Base-by-base conservation (phyloP, 2,888 invertebrate genomes). In the Leptinotarsa haldemani region DNA sequence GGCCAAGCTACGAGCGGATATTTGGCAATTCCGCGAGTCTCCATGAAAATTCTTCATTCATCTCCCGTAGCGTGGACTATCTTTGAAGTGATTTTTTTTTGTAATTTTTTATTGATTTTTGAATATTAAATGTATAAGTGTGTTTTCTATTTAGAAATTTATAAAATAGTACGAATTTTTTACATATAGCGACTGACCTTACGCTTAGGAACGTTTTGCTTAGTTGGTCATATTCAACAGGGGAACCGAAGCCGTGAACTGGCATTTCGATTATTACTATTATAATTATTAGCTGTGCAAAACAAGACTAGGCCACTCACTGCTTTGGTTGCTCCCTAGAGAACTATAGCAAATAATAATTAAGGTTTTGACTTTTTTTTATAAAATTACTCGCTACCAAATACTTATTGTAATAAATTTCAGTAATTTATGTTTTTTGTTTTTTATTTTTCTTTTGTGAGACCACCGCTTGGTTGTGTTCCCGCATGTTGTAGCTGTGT, bases 341-440 rank as follows among this genome's bases (percentile, higher is more conserved):
- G 80, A 82, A 83, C 82, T 81, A 78, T 83, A 84, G 84, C 84
- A 83, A 85, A 85, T 85, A 80, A 85, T 84, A 80, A 79, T 83
- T 85, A 84, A 85, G 84, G 82, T 83, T 84, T 85, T 85, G 83
- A 84, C 82, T 85, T 85, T 85, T 83, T 40, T 86, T 85, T 85
- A 83, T 86, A 86, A 85, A 86, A 85, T 85, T 85, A 86, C 87
- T 87, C 88, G 86, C 87, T 88, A 88, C 88, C 88, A 88, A 88
- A 88, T 88, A 88, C 68, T 68, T 68, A 68, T 87, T 84, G 84
- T 87, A 88, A 88, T 88, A 88, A 88, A 88, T 85, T 88, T 74
- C 86, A 86, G 85, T 88, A 87, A 87, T 87, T 87, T 87, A 86
- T 87, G 85, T 81, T 83, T 86, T 84, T 83, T 80, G 83, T 83